Base-by-base conservation (phyloP, 2,888 invertebrate species). In the Reticulitermes lucifugus region DNA sequence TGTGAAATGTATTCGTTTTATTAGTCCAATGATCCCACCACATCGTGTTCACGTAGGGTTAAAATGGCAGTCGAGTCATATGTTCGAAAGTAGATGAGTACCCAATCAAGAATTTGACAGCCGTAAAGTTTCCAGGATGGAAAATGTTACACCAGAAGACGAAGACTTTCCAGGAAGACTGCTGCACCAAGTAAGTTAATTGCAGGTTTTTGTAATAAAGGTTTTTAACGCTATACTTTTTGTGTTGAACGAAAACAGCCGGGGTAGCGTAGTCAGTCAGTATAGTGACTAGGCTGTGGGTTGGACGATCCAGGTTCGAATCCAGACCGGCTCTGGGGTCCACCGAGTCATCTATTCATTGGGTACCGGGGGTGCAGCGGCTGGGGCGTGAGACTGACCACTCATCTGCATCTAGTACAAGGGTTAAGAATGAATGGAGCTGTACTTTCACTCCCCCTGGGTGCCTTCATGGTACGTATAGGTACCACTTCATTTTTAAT, bases 71-170 rank as follows among this genome's bases (percentile, higher is more conserved):
- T n/a, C 35, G 25, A 65, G 25, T 25, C 10, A 1, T 65, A 0
- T 21, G 41, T 35, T 14, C 6, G 73, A 41, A 35, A 41, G 0
- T 73, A 73, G 25, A 73, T 29, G 35, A 41, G 41, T 73, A 21
- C 18, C 35, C 6, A 6, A 73, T 21, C 5, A 73, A 73, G 6
- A 73, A 35, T 22, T 77, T 77, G 46, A 46, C 77, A 77, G 51
- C n/a, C 46, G 46, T 22, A 2, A 7, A 71, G 7, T 5, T 71
- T 14, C 12, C 22, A 51, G 77, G 10, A 93, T 93, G 92, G 91
- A 95, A 92, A 95, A 95, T 91, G 93, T 95, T 85, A 95, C 95
- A n/a, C 95, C 95, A n/a, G 95, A 95, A 88, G 96, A 96, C 88
- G 96, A 35, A 35, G 35, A 96, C 90, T 96, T 96, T 90, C 95